Conservation (phyloP, 1,140 invertebrate genomes). For the Caerostris darwini region DNA sequence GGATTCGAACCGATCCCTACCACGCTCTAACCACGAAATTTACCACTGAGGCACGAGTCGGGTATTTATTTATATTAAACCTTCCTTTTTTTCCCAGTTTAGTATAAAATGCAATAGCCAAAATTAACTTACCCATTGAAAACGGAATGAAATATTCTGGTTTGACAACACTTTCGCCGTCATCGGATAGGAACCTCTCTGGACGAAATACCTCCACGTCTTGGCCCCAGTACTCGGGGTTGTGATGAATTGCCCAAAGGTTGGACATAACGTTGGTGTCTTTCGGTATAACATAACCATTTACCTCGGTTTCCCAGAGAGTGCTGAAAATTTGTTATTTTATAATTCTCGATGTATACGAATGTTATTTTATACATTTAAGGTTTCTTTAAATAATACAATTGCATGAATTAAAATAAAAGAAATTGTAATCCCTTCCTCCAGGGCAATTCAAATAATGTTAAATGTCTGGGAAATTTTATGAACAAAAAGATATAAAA, state of each 20-base stretch:
- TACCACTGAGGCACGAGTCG: no score
- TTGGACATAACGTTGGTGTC: conserved; percentile 85
- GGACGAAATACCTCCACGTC: conserved; percentile 88
- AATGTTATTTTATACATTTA: no score
- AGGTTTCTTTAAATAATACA: no score
- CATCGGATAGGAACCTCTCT: conserved; percentile 84
- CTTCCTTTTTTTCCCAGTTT: background rate
- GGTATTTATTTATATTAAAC: background rate
- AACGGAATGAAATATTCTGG: conserved; percentile 80
- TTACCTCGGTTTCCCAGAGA: conserved; percentile 64
- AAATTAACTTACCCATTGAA: conserved; percentile 78
- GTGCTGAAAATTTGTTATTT: conserved; percentile 44
- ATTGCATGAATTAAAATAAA: no score
- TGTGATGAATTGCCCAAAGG: conserved; percentile 87
- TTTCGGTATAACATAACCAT: conserved; percentile 78
- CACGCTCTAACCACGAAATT: no score
- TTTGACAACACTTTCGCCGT: conserved; percentile 70
- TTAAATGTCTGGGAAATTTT: no score
- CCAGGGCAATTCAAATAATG: no score
- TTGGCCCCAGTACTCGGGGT: conserved; percentile 85
- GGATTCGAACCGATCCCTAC: no score
- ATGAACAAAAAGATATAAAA: no score
- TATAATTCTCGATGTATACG: no score
- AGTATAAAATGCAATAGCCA: background rate
- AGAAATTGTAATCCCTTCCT: no score